Evolutionary conservation across 2,797 vertebrate species (phyloP).

Genomic region (Propithecus deckenii): DNA sequence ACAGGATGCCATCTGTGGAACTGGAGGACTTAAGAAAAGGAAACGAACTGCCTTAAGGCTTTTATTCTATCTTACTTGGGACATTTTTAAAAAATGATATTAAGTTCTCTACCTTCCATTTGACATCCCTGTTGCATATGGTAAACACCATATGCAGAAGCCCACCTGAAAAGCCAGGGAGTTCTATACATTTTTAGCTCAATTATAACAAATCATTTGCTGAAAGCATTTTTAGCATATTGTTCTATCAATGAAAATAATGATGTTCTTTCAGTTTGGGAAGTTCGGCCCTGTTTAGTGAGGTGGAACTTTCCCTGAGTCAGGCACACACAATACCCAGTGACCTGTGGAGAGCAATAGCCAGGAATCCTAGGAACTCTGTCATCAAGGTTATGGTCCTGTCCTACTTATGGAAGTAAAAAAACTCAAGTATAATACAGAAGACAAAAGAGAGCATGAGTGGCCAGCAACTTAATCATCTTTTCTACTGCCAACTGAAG

Average conservation of each 20-base stretch:
- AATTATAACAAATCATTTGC: conserved; percentile 27
- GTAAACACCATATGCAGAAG: conserved; percentile 9
- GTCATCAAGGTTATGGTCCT: background rate
- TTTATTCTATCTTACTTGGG: conserved; percentile 61
- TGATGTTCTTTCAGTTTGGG: background rate
- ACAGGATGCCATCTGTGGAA: conserved; percentile 62
- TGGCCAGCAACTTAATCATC: background rate
- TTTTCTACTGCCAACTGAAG: background rate
- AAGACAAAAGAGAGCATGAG: background rate
- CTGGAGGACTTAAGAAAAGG: conserved; percentile 65
- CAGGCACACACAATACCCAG: background rate
- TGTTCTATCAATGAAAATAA: background rate
- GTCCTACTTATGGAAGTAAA: background rate
- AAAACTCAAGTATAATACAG: background rate
- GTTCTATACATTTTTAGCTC: conserved; percentile 18
- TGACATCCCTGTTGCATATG: background rate
- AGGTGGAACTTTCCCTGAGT: background rate
- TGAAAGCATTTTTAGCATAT: conserved; percentile 35
- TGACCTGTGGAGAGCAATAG: background rate
- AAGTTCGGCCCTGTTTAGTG: background rate
- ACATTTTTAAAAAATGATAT: conserved; percentile 54
- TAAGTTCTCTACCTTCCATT: conserved; percentile 18
- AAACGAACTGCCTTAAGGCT: conserved; percentile 66
- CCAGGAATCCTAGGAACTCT: background rate
- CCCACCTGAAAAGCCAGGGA: background rate